These are phyloP conservation scores for Chloebia gouldiae DNA, from an alignment of 2,113 vertebrate genomes.

Conservation along the genomic window DNA sequence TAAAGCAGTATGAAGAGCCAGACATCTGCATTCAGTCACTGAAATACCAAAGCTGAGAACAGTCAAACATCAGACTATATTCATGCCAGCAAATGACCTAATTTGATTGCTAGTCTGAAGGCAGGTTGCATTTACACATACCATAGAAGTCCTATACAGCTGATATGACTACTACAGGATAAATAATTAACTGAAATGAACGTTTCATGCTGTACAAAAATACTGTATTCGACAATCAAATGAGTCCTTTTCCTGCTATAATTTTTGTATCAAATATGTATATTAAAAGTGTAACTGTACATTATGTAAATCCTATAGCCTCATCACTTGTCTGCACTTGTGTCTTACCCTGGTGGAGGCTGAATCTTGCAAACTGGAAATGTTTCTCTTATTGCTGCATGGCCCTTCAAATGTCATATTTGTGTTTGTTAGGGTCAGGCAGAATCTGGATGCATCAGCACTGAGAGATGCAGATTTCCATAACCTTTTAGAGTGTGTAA, in stretches of 20 bases:
- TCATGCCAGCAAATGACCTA: constrained; percentile 60
- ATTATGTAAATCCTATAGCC: constrained; percentile 64
- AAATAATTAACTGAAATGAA: constrained; percentile 58
- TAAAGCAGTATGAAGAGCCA: constrained; percentile 79
- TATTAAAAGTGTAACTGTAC: constrained; percentile 76
- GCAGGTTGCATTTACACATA: constrained; percentile 52
- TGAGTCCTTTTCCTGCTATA: constrained; percentile 64
- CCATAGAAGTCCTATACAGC: constrained; percentile 58
- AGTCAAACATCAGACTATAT: constrained; percentile 59
- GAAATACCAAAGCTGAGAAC: constrained; percentile 68
- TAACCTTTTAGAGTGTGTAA: neutral
- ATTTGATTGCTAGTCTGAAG: constrained; percentile 47
- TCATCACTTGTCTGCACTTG: constrained; percentile 52
- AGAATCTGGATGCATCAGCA: constrained; percentile 27
- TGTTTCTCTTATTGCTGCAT: constrained; percentile 53
- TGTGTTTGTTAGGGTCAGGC: constrained; percentile 42
- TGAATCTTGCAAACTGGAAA: constrained; percentile 47
- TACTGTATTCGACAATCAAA: constrained; percentile 69
- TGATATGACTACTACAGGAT: constrained; percentile 64
- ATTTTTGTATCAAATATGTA: constrained; percentile 76
- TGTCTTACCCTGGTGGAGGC: constrained; percentile 46
- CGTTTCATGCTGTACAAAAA: constrained; percentile 72
- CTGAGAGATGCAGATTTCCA: neutral
- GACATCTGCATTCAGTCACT: constrained; percentile 53
- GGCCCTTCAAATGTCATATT: constrained; percentile 38